Percentiles rank a stretch among this genome's conserved stretches.
Evolutionary conservation across 2,113 vertebrate species (phyloP).

Genomic region (Hepsetus odoe): DNA sequence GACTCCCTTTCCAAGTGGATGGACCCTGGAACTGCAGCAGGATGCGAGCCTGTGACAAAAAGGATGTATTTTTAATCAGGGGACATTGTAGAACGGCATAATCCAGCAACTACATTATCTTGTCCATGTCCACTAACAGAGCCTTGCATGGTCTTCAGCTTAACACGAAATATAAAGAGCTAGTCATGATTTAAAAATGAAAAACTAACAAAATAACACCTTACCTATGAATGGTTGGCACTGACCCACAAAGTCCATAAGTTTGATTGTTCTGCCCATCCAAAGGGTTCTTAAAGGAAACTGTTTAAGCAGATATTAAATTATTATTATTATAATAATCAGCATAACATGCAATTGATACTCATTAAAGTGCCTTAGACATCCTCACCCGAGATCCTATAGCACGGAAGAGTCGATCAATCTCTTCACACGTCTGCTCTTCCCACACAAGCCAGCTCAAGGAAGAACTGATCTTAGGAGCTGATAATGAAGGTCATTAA

Average conservation of each 20-base stretch:
- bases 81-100: no score
- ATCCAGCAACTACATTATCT: no score
- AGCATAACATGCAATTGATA: neutral
- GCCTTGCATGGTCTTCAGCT: neutral
- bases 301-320: constrained; percentile 64
- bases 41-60: constrained; percentile 57
- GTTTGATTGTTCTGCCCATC: constrained; percentile 83
- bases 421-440: constrained; percentile 84
- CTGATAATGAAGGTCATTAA: constrained; percentile 64
- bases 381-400: constrained; percentile 82
- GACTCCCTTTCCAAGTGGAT: constrained; percentile 80
- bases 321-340: neutral
- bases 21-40: constrained; percentile 77
- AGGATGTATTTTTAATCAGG: no score
- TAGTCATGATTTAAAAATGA: no score
- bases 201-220: neutral
- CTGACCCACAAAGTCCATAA: constrained; percentile 85
- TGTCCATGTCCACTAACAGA: no score
- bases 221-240: constrained; percentile 73
- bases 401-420: constrained; percentile 82
- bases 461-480: constrained; percentile 83
- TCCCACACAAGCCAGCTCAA: constrained; percentile 92
- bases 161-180: neutral
- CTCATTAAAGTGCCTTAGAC: neutral
- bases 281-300: constrained; percentile 86